These are phyloP conservation scores for Boloria selene DNA, from an alignment of 2,888 invertebrate species.

Conservation along the genomic window DNA sequence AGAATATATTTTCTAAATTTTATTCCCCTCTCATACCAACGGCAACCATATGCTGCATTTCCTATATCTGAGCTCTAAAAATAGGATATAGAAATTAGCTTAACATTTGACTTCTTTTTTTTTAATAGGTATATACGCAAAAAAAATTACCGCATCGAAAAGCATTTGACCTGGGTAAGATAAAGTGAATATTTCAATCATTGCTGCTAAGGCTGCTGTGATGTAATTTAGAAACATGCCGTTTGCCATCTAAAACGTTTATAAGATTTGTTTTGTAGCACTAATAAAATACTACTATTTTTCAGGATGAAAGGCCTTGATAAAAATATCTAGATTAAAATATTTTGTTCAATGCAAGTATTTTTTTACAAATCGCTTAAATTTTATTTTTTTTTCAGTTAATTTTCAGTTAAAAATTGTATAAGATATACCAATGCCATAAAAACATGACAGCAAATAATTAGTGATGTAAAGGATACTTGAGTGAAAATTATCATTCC, in stretches of 20 bases:
- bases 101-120: neutral
- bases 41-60: conserved; percentile 43
- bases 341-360: too few species aligned
- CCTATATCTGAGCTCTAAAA: conserved; percentile 45
- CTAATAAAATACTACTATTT: neutral
- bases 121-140: too few species aligned
- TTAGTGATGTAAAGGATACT: conserved; percentile 42
- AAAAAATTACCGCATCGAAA: conserved; percentile 40
- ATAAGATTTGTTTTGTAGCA: neutral
- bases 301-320: too few species aligned
- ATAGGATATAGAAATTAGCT: neutral
- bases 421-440: conserved; percentile 41
- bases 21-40: conserved; percentile 42
- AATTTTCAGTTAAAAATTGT: neutral
- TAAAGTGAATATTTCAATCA: conserved; percentile 42
- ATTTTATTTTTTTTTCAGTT: neutral
- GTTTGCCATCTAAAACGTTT: conserved; percentile 33
- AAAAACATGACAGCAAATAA: conserved; percentile 47
- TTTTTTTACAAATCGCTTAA: too few species aligned
- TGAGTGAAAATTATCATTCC: conserved; percentile 43
- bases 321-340: neutral
- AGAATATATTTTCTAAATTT: conserved; percentile 43
- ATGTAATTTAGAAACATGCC: conserved; percentile 31
- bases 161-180: conserved; percentile 46
- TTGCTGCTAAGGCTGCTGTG: conserved; percentile 31